These are phyloP conservation scores for Habroteleia sp. DNA, from an alignment of 2,888 invertebrate genomes.

Conservation along the genomic window DNA sequence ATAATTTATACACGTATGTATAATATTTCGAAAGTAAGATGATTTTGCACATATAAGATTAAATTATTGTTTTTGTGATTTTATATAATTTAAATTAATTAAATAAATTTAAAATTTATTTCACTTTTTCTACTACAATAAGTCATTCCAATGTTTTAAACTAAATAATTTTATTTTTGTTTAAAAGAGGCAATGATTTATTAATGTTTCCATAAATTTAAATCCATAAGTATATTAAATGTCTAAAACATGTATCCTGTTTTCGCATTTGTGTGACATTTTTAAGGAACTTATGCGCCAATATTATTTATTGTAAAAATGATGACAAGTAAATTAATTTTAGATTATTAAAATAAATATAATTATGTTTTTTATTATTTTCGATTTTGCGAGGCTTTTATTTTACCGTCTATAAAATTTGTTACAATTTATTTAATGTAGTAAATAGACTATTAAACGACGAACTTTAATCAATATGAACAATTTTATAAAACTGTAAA, in stretches of 20 bases:
- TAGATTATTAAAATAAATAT: constrained; percentile 13
- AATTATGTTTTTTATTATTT: constrained; percentile 6
- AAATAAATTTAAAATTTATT: no score
- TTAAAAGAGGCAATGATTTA: constrained; percentile 5
- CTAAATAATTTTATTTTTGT: not conserved
- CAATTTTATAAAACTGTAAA: constrained; percentile 51
- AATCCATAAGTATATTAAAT: no score
- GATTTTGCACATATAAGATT: no score
- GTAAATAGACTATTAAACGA: constrained; percentile 54
- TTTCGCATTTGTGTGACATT: constrained; percentile 2
- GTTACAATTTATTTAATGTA: constrained; percentile 29
- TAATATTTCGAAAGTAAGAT: constrained; percentile 5
- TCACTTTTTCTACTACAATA: no score
- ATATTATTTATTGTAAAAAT: constrained; percentile 12
- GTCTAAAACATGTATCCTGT: not conserved
- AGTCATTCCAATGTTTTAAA: no score
- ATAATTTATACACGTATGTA: constrained; percentile 11
- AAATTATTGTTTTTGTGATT: no score
- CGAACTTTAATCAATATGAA: constrained; percentile 36
- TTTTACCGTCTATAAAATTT: constrained; percentile 43
- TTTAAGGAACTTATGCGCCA: constrained; percentile 27
- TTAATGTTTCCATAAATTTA: no score
- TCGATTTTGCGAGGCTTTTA: constrained; percentile 37
- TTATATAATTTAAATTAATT: no score
- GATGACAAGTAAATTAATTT: no score